Percentiles rank a stretch among this genome's conserved stretches.
Evolutionary conservation across 2,113 vertebrate genomes (phyloP).

Genomic region (Numenius arquata): DNA sequence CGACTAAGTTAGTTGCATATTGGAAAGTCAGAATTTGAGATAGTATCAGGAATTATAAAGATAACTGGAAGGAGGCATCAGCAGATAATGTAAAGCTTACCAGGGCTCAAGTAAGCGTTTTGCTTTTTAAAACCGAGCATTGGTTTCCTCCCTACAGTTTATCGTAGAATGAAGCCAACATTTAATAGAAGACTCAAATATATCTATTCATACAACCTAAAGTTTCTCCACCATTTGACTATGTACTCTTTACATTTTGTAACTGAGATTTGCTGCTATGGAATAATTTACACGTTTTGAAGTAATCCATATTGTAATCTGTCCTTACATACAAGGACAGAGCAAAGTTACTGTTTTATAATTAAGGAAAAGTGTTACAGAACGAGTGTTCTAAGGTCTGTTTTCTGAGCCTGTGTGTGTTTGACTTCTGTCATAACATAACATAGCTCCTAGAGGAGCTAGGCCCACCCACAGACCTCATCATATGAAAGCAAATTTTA

Average conservation of each 20-base stretch:
- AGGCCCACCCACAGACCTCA: neutral
- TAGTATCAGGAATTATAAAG: neutral
- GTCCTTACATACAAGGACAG: neutral
- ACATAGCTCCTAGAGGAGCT: neutral
- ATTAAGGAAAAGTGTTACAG: neutral
- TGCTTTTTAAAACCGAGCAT: neutral
- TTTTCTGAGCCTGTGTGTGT: neutral
- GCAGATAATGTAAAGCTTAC: neutral
- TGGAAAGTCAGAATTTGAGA: neutral
- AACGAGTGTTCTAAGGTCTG: neutral
- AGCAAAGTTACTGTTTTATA: neutral
- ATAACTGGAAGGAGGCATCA: neutral
- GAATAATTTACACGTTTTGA: neutral
- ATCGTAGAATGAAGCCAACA: fast-evolving
- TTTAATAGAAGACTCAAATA: neutral
- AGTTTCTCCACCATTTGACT: neutral
- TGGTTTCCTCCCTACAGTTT: neutral
- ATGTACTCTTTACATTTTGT: neutral
- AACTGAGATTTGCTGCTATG: neutral
- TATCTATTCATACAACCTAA: neutral
- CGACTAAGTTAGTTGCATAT: neutral
- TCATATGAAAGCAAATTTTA: neutral
- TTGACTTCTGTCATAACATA: neutral
- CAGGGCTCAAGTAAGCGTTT: neutral
- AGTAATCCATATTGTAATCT: neutral